Percentiles rank a stretch among this genome's conserved stretches.
Evolutionary conservation across 1,140 invertebrate species (phyloP).

Genomic region (Gonioctena quinquepunctata): DNA sequence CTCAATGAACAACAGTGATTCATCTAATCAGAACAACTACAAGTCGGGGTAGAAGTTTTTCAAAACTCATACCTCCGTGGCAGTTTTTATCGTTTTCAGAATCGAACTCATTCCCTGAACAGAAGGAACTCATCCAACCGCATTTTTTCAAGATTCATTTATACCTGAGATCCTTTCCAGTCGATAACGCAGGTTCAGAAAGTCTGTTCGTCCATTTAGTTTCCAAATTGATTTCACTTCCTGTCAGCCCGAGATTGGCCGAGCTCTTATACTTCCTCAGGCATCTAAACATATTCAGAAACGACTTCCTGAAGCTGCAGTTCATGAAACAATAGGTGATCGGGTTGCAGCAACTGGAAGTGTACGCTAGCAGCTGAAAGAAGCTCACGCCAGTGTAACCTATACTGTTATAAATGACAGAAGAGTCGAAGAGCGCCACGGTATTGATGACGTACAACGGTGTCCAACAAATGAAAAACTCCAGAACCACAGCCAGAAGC

Average conservation of each 20-base stretch:
- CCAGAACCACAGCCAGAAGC: slow-evolving; percentile 70
- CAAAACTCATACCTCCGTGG: too few relatives aligned
- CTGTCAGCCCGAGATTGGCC: slow-evolving; percentile 1
- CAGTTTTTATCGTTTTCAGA: too few relatives aligned
- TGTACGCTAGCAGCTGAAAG: slow-evolving; percentile 70
- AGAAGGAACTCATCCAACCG: too few relatives aligned
- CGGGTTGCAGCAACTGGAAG: slow-evolving; percentile 73
- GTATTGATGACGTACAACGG: slow-evolving; percentile 72
- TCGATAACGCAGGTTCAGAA: slow-evolving; percentile 23
- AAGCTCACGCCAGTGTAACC: slow-evolving; percentile 61
- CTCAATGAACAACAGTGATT: too few relatives aligned
- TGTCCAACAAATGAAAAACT: slow-evolving; percentile 80
- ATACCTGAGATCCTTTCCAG: background rate
- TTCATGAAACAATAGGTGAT: slow-evolving; percentile 82
- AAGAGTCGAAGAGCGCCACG: slow-evolving; percentile 62
- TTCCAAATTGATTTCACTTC: slow-evolving; percentile 52
- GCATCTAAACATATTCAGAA: slow-evolving; percentile 63
- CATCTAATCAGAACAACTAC: too few relatives aligned
- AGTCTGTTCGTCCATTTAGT: slow-evolving; percentile 40
- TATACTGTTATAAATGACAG: slow-evolving; percentile 58
- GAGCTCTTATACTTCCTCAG: slow-evolving; percentile 32
- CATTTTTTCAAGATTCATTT: too few relatives aligned
- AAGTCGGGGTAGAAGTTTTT: too few relatives aligned
- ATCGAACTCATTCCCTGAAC: too few relatives aligned
- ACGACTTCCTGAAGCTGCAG: slow-evolving; percentile 68